Conservation (phyloP, 2,888 invertebrate species). For the Eucera pruinosa region DNA sequence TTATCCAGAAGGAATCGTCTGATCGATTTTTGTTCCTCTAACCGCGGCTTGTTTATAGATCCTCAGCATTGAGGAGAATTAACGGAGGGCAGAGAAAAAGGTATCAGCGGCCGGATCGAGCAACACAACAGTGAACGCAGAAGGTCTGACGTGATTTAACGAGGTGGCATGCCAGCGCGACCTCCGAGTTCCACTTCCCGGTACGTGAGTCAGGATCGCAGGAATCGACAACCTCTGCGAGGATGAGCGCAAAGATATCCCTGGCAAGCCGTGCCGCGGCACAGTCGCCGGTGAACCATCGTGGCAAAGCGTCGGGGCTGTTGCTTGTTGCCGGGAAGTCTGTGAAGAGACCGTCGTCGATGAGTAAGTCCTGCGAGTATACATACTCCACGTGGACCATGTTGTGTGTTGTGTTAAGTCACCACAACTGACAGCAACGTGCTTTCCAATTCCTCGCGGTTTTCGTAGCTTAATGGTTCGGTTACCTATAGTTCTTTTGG, state of each 20-base stretch:
- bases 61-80: conserved; percentile 13
- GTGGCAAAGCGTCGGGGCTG: conserved; percentile 61
- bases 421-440: too few relatives aligned
- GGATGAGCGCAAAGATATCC: conserved; percentile 80
- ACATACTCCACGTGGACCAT: conserved; percentile 6
- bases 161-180: conserved; percentile 57
- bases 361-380: conserved; percentile 59
- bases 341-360: conserved; percentile 65
- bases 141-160: conserved; percentile 44
- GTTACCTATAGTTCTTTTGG: too few relatives aligned
- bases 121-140: neutral
- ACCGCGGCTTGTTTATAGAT: conserved; percentile 26
- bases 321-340: conserved; percentile 61
- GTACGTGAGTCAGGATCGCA: conserved; percentile 77
- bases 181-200: conserved; percentile 71
- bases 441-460: too few relatives aligned
- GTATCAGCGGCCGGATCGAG: conserved; percentile 7
- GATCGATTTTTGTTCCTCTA: too few relatives aligned
- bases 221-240: conserved; percentile 61
- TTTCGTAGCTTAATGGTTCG: too few relatives aligned
- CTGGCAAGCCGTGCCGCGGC: conserved; percentile 66
- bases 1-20: too few relatives aligned
- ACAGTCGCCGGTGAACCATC: conserved; percentile 78
- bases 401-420: conserved; percentile 28
- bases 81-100: conserved; percentile 13